A percentile compares a stretch with the other conserved stretches of the same genome.
Conservation (phyloP, 2,888 invertebrate species). For the Lymantria dispar region DNA sequence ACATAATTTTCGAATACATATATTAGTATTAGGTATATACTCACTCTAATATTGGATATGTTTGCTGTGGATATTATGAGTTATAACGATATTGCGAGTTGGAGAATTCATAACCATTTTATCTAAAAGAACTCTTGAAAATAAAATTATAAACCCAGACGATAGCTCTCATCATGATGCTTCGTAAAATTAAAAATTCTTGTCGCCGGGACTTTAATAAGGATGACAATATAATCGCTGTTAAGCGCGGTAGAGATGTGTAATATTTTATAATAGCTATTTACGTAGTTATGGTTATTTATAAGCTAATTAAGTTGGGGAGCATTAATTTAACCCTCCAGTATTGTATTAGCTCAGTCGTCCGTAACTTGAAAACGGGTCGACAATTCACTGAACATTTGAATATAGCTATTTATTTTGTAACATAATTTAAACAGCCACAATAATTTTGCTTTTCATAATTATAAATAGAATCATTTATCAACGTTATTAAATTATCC, state of each 20-base stretch:
- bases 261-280: background rate
- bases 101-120: no score
- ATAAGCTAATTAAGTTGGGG: background rate
- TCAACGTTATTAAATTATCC: no score
- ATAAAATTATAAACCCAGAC: no score
- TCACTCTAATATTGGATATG: no score
- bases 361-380: constrained; percentile 2
- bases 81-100: no score
- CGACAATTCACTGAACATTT: constrained; percentile 6
- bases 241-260: background rate
- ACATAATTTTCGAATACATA: no score
- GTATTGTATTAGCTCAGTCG: background rate
- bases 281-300: background rate
- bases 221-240: background rate
- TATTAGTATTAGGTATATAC: no score
- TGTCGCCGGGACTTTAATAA: background rate
- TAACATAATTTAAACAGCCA: constrained; percentile 1
- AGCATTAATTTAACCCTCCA: constrained; percentile 1
- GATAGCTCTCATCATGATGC: no score
- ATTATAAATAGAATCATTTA: no score
- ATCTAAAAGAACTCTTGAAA: no score
- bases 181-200: background rate
- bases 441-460: no score
- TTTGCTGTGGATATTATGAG: no score
- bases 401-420: constrained; percentile 2